Base-by-base conservation (phyloP, 37 sponge, comb jelly and placozoan genomes). In the Halichondria panicea region DNA sequence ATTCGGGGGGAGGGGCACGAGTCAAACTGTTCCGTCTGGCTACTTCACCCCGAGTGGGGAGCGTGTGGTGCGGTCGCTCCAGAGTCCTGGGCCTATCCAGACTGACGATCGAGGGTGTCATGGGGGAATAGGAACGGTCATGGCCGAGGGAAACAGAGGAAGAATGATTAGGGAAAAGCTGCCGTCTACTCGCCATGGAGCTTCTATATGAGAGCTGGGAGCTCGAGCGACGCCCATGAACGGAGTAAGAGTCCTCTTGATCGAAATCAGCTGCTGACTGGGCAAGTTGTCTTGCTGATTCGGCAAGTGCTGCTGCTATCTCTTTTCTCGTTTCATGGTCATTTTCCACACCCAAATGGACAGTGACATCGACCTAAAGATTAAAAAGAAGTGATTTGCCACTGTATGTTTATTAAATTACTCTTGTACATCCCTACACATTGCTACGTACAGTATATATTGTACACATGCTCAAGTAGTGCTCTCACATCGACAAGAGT, bases 281-380 rank as follows among this genome's bases (percentile, higher is more conserved):
- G 12, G 91, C 91, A 28, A 91, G 79, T 56, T 91, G 75, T 43
- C 77, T 39, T 7, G 91, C 91, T 32, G 91, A 91, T 62, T 91
- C 91, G 1, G 91, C 91, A 37, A 91, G 55, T 0, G 87, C 91
- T 34, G 87, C 91, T 35, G 87, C 87, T 35, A 85, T 86, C 37
- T 67, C 60, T 5, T 43, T 43, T 45, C 67, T 81, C 18, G 68
- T 72, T 44, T 58, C 78, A 31, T 71, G 34, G 36, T 77, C 78
- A 41, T 76, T 65, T 40, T 88, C 82, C 35, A 35, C 33, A 2
- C 55, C 33, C 1, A 76, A 52, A 31, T 69, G 76, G 2, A 88
- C 78, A 9, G 76, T 81, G 1, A 88, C 82, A 76, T 81, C 81
- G 1, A 88, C 82, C 82, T 81, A 56, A 37, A 43, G 22, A n/a